Percentiles rank a stretch among this genome's conserved stretches.
These are phyloP conservation scores for Subacronicta megacephala DNA, from an alignment of 2,888 invertebrate genomes.

Conservation along the genomic window DNA sequence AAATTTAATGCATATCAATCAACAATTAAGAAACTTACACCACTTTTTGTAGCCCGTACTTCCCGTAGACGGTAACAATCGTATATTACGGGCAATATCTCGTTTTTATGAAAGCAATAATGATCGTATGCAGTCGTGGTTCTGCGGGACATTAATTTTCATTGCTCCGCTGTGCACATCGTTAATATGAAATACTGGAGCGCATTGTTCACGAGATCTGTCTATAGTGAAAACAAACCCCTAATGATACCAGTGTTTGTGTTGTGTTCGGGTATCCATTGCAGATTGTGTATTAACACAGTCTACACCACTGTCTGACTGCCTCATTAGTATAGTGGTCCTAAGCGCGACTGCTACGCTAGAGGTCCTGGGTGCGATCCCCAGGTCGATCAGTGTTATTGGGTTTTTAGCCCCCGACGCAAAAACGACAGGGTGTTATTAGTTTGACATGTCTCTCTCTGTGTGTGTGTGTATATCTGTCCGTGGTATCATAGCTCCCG, in stretches of 20 bases:
- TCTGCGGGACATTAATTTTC: conserved; percentile 66
- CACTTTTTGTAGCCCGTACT: conserved; percentile 1
- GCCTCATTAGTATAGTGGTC: too few relatives aligned
- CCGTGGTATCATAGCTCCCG: too few relatives aligned
- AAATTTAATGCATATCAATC: background rate
- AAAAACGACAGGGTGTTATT: too few relatives aligned
- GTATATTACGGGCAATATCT: conserved; percentile 49
- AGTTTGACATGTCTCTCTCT: too few relatives aligned
- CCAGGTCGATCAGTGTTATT: too few relatives aligned
- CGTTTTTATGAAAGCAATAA: conserved; percentile 60
- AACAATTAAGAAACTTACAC: background rate
- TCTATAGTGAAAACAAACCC: conserved; percentile 36
- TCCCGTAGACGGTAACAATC: conserved; percentile 12
- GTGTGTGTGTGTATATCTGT: too few relatives aligned
- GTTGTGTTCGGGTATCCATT: background rate
- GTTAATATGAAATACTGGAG: conserved; percentile 71
- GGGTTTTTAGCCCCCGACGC: too few relatives aligned
- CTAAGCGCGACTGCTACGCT: too few relatives aligned
- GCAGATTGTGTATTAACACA: background rate
- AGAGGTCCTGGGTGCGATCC: too few relatives aligned
- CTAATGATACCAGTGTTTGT: conserved; percentile 12
- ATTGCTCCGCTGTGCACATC: conserved; percentile 65
- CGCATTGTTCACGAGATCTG: conserved; percentile 53
- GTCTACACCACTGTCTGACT: too few relatives aligned
- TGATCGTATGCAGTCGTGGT: conserved; percentile 59